A percentile compares a stretch with the other conserved stretches of the same genome.
phyloP scores from a whole-genome alignment of 1,140 invertebrate genomes.

The Sycophaga agraensis region DNA sequence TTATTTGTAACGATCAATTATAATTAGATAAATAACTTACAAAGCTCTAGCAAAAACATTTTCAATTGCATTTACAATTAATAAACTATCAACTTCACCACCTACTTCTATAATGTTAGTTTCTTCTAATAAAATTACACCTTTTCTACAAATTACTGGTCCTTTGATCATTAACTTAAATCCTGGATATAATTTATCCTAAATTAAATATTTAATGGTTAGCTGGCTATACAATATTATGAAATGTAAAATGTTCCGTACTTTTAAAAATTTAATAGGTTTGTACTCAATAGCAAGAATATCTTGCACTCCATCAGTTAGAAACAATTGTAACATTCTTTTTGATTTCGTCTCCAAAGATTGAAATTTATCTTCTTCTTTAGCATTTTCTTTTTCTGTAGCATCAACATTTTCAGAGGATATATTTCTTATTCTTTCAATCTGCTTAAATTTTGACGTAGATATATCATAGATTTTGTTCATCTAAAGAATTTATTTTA shows the following conservation, averaged over 20 bases:
- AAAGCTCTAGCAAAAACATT: slow-evolving; percentile 64
- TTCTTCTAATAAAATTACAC: slow-evolving; percentile 69
- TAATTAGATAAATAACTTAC: slow-evolving; percentile 43
- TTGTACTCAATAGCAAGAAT: slow-evolving; percentile 74
- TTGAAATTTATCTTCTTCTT: slow-evolving; percentile 47
- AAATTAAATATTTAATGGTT: slow-evolving; percentile 9
- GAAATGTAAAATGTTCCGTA: slow-evolving; percentile 51
- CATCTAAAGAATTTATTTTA: slow-evolving; percentile 43
- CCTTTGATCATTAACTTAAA: slow-evolving; percentile 61
- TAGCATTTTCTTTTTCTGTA: slow-evolving; percentile 52
- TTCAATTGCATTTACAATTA: slow-evolving; percentile 63
- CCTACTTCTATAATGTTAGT: slow-evolving; percentile 68
- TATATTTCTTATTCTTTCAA: slow-evolving; percentile 64
- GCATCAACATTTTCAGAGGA: slow-evolving; percentile 59
- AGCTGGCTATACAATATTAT: background rate
- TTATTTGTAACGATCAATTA: background rate
- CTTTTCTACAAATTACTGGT: slow-evolving; percentile 69
- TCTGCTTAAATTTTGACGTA: slow-evolving; percentile 65
- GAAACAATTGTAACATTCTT: slow-evolving; percentile 70
- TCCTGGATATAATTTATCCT: slow-evolving; percentile 52
- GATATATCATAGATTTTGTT: slow-evolving; percentile 63
- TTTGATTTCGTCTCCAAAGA: slow-evolving; percentile 50
- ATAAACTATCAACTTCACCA: slow-evolving; percentile 71
- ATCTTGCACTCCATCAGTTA: slow-evolving; percentile 76
- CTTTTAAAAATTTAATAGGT: slow-evolving; percentile 63